These are phyloP conservation scores for Gymnosoma rotundatum DNA, from an alignment of 2,888 invertebrate species.

Conservation along the genomic window DNA sequence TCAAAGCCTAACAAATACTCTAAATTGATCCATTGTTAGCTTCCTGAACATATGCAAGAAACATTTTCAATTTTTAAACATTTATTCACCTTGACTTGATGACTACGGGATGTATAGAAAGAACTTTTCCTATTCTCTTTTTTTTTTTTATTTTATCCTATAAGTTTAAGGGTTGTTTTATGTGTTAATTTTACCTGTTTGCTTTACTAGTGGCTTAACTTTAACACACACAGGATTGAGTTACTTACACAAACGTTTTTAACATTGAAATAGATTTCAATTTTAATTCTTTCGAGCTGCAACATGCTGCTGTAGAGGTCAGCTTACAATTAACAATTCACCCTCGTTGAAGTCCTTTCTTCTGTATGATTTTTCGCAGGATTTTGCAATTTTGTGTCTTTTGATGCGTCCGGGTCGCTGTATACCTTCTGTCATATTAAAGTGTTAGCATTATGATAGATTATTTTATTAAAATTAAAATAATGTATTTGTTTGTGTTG, in stretches of 20 bases:
- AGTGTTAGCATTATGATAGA: conserved; percentile 79
- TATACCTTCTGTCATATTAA: conserved; percentile 69
- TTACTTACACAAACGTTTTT: neutral
- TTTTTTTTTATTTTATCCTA: neutral
- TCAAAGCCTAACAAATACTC: neutral
- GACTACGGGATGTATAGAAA: conserved; percentile 21
- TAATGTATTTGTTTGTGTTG: conserved; percentile 65
- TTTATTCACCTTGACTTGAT: conserved; percentile 59
- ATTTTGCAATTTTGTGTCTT: conserved; percentile 34
- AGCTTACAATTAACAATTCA: conserved; percentile 59
- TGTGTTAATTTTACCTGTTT: conserved; percentile 53
- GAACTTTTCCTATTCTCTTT: neutral
- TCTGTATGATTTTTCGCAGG: neutral
- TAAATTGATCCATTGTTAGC: conserved; percentile 24
- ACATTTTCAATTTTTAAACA: conserved; percentile 14
- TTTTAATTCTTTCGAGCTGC: neutral
- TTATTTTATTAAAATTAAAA: conserved; percentile 80
- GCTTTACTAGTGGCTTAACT: conserved; percentile 63
- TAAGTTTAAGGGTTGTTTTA: conserved; percentile 52
- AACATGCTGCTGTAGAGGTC: conserved; percentile 32
- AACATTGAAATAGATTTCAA: conserved; percentile 19
- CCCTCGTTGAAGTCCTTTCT: conserved; percentile 30
- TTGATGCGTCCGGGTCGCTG: neutral
- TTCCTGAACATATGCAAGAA: conserved; percentile 61
- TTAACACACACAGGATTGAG: conserved; percentile 41